Evolutionary conservation across 1,140 invertebrate species (phyloP).

Genomic region (Macrobrachium rosenbergii): DNA sequence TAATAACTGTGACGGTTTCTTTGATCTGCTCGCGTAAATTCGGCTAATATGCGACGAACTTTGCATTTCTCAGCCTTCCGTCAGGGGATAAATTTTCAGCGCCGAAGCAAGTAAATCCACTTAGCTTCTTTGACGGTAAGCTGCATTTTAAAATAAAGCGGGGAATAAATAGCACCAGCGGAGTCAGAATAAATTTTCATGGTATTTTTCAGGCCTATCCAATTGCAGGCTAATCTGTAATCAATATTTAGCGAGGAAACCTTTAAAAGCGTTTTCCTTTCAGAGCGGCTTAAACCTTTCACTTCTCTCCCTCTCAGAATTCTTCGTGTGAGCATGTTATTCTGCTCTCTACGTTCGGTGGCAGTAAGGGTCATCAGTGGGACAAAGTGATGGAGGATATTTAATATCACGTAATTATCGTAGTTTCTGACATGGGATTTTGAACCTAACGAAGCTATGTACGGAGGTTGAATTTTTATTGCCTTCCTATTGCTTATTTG

Average conservation of each 20-base stretch:
- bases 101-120: too few relatives aligned
- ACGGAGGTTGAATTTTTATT: too few relatives aligned
- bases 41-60: too few relatives aligned
- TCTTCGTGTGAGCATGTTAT: not conserved
- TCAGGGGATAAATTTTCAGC: too few relatives aligned
- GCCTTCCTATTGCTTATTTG: too few relatives aligned
- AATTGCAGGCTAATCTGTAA: constrained; percentile 3
- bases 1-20: not conserved
- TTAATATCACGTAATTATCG: too few relatives aligned
- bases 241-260: constrained; percentile 9
- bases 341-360: not conserved
- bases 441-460: too few relatives aligned
- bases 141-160: not conserved
- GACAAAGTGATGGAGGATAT: not conserved
- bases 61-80: too few relatives aligned
- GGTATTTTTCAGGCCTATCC: not conserved
- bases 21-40: too few relatives aligned
- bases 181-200: not conserved
- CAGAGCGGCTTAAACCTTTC: constrained; percentile 5
- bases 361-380: not conserved
- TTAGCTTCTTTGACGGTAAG: too few relatives aligned
- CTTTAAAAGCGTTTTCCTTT: constrained; percentile 26
- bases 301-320: not conserved
- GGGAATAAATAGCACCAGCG: not conserved
- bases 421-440: too few relatives aligned